A percentile compares a stretch with the other conserved stretches of the same genome.
Evolutionary conservation across 2,797 vertebrate genomes (phyloP).

Genomic region (Forpus xanthops): DNA sequence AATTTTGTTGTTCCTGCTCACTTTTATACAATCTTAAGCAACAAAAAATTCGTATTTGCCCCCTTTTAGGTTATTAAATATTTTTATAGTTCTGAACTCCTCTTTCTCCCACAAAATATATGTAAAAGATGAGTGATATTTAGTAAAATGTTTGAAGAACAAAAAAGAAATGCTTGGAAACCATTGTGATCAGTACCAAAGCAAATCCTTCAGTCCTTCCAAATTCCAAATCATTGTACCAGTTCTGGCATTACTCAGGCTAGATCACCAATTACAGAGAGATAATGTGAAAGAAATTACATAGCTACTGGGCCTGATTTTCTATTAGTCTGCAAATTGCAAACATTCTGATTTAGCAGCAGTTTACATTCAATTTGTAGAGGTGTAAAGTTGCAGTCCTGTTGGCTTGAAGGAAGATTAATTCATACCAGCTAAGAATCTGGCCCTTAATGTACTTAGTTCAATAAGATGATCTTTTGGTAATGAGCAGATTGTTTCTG

Average conservation of each 20-base stretch:
- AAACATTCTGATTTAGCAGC: conserved; percentile 38
- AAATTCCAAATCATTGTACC: background rate
- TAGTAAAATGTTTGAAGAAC: background rate
- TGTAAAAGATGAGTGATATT: background rate
- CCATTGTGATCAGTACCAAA: background rate
- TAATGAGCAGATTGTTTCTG: conserved; percentile 53
- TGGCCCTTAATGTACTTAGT: conserved; percentile 19
- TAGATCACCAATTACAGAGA: conserved; percentile 21
- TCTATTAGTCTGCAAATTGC: conserved; percentile 36
- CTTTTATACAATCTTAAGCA: background rate
- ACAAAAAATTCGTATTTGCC: background rate
- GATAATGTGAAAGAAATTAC: conserved; percentile 43
- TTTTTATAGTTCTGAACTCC: background rate
- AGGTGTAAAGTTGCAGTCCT: background rate
- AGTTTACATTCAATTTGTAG: conserved; percentile 34
- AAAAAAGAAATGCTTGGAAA: background rate
- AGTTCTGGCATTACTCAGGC: background rate
- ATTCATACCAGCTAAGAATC: conserved; percentile 11
- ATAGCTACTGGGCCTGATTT: background rate
- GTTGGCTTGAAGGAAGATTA: conserved; percentile 8
- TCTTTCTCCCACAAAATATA: background rate
- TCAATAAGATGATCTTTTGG: conserved; percentile 23
- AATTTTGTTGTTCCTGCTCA: background rate
- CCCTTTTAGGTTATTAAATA: background rate
- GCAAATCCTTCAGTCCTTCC: background rate